These are phyloP conservation scores for Myotis planiceps DNA, from an alignment of 2,797 vertebrate species.

Conservation along the genomic window DNA sequence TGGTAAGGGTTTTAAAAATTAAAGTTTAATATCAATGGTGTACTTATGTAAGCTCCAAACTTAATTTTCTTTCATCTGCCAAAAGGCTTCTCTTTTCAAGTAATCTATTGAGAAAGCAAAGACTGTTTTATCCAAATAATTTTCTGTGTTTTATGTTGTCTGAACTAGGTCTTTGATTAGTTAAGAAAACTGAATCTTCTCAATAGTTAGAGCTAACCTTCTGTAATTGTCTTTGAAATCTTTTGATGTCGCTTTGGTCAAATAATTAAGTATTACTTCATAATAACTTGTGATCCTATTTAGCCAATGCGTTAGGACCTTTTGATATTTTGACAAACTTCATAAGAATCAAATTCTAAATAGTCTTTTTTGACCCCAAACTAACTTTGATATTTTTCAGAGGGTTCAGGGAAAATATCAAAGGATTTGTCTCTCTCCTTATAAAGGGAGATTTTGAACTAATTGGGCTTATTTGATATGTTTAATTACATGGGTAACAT, in stretches of 20 bases:
- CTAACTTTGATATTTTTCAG: not conserved
- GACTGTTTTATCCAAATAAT: not conserved
- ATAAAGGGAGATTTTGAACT: not conserved
- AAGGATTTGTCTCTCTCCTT: not conserved
- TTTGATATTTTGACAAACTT: not conserved
- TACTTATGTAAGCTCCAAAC: not conserved
- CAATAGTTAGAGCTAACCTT: not conserved
- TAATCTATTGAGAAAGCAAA: not conserved
- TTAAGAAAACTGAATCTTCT: not conserved
- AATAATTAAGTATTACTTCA: not conserved
- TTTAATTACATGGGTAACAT: not conserved
- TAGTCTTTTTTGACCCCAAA: not conserved
- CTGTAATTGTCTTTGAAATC: not conserved
- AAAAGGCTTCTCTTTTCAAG: not conserved
- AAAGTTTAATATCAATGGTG: not conserved
- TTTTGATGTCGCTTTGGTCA: not conserved
- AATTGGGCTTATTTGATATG: not conserved
- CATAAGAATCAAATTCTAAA: not conserved
- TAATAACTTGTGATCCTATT: not conserved
- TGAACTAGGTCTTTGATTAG: not conserved
- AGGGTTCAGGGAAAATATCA: not conserved
- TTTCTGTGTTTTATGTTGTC: not conserved
- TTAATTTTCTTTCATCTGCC: not conserved
- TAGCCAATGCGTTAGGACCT: not conserved
- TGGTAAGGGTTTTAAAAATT: not conserved